Conservation (phyloP, 64 coral and sea anemone genomes). For the Acropora tenuis region DNA sequence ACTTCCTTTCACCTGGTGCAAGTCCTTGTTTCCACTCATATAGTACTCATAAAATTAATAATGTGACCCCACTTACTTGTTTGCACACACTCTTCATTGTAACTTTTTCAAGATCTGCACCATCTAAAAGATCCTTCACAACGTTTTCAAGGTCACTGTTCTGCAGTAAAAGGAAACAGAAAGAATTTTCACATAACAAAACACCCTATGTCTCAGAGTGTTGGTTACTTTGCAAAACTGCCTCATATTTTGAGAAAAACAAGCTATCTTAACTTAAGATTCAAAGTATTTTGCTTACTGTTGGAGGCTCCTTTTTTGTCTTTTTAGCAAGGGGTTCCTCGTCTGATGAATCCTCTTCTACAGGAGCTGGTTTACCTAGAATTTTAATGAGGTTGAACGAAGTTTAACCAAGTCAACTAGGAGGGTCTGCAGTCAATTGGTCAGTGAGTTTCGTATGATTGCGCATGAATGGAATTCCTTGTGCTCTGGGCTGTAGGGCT, state of each 20-base stretch:
- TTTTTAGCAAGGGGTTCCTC: constrained; percentile 93
- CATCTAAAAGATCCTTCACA: constrained; percentile 76
- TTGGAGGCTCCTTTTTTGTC: constrained; percentile 77
- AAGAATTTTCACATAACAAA: too few relatives aligned
- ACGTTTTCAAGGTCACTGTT: constrained; percentile 71
- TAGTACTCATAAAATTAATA: background rate
- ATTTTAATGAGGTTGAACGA: too few relatives aligned
- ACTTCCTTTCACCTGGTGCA: too few relatives aligned
- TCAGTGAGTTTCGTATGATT: too few relatives aligned
- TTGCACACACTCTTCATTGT: constrained; percentile 91
- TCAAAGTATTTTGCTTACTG: constrained; percentile 49
- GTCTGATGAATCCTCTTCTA: constrained; percentile 81
- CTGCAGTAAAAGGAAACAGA: constrained; percentile 17
- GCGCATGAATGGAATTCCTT: too few relatives aligned
- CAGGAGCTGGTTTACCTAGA: constrained; percentile 6
- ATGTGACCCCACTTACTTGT: constrained; percentile 47
- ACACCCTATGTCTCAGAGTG: too few relatives aligned
- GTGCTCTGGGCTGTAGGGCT: too few relatives aligned
- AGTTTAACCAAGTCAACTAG: too few relatives aligned
- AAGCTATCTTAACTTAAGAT: background rate
- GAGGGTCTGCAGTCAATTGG: too few relatives aligned
- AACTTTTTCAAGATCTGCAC: constrained; percentile 82
- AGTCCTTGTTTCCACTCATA: too few relatives aligned
- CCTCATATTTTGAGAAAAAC: background rate
- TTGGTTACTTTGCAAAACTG: too few relatives aligned